phyloP scores from a whole-genome alignment of 2,113 vertebrate genomes.

The Phalacrocorax pelagicus region DNA sequence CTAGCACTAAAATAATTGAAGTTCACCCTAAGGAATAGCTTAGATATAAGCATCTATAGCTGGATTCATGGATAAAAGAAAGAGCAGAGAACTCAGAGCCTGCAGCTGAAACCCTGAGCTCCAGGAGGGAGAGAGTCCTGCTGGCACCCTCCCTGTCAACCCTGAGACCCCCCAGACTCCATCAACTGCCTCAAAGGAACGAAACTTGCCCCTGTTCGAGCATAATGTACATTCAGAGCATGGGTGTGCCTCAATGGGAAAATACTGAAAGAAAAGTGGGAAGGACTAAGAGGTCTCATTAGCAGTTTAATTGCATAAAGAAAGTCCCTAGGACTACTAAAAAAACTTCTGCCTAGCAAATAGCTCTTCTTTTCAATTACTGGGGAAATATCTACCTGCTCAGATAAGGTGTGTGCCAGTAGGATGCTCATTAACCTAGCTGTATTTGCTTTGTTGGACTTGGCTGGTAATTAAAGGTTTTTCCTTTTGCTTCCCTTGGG shows the following conservation, averaged over 20 bases:
- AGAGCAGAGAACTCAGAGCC: neutral
- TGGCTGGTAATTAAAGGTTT: neutral
- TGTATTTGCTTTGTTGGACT: neutral
- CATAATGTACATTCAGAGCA: neutral
- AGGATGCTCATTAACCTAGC: conserved; percentile 35
- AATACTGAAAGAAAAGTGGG: neutral
- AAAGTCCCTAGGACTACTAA: neutral
- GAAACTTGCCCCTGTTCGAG: neutral
- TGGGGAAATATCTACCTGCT: neutral
- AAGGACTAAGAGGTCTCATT: neutral
- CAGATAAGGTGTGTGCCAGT: neutral
- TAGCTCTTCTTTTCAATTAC: neutral
- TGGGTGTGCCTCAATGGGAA: neutral
- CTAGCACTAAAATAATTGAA: neutral
- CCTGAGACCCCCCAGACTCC: neutral
- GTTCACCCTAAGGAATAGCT: neutral
- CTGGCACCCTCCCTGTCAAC: neutral
- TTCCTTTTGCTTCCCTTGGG: neutral
- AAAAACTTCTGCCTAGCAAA: neutral
- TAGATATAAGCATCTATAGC: neutral
- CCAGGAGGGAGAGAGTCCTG: neutral
- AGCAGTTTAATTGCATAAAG: neutral
- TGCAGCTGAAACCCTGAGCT: neutral
- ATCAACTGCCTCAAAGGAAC: neutral
- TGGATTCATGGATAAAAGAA: neutral